A percentile compares a stretch with the other conserved stretches of the same genome.
These are phyloP conservation scores for Trachemys scripta DNA, from an alignment of 2,113 vertebrate genomes.

Conservation along the genomic window DNA sequence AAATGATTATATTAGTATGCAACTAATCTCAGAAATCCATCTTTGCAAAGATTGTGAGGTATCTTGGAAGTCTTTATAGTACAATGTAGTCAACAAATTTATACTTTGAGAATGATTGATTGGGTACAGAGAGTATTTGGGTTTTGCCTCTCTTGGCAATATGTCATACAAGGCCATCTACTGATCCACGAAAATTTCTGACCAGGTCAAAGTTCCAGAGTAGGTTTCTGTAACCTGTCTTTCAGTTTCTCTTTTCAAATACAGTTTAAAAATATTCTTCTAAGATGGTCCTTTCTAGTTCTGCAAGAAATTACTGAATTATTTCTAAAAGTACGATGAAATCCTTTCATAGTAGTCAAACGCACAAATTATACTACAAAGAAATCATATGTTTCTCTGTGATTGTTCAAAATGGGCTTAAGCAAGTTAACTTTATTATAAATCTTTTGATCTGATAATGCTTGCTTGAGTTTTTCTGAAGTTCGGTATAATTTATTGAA, in stretches of 20 bases:
- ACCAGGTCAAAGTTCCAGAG: neutral
- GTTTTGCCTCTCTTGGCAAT: neutral
- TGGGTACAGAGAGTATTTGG: neutral
- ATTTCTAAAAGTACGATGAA: no score
- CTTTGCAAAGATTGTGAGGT: neutral
- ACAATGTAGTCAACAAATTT: neutral
- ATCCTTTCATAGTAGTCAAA: neutral
- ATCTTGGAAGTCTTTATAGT: neutral
- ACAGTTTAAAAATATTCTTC: neutral
- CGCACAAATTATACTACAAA: neutral
- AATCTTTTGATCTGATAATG: neutral
- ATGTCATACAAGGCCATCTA: neutral
- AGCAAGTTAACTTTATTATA: conserved; percentile 6
- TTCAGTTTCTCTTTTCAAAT: neutral
- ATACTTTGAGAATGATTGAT: neutral
- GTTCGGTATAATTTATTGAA: neutral
- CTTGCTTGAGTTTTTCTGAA: conserved; percentile 6
- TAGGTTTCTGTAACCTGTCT: neutral
- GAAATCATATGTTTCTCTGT: conserved; percentile 5
- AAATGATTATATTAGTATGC: neutral
- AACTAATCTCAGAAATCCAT: conserved; percentile 2
- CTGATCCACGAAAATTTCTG: neutral
- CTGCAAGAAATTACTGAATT: neutral
- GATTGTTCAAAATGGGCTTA: neutral
- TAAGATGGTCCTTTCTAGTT: neutral